These are phyloP conservation scores for Tinamus guttatus DNA, from an alignment of 2,113 vertebrate genomes.

Conservation along the genomic window DNA sequence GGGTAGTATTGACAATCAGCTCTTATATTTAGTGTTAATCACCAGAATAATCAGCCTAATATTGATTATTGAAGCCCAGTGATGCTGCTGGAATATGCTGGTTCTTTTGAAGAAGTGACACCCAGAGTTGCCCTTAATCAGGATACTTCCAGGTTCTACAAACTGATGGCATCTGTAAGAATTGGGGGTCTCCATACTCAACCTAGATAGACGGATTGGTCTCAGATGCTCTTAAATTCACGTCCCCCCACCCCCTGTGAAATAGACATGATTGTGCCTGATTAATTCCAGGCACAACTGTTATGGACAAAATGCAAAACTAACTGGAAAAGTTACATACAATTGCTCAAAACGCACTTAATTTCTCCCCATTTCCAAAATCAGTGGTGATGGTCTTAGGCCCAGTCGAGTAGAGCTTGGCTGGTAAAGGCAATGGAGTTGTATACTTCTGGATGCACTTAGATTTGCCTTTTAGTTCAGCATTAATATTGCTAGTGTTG, in stretches of 20 bases:
- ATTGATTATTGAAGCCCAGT: neutral
- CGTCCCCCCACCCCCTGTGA: no score
- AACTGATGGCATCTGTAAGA: neutral
- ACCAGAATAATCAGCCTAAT: neutral
- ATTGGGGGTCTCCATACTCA: neutral
- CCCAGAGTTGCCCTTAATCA: neutral
- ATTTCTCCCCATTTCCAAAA: neutral
- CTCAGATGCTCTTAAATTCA: neutral
- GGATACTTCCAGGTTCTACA: neutral
- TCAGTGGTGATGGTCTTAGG: neutral
- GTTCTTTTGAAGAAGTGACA: neutral
- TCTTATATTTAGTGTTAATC: neutral
- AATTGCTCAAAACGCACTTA: neutral
- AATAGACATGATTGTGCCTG: no score
- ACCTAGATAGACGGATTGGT: neutral
- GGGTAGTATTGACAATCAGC: neutral
- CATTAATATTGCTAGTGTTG: neutral
- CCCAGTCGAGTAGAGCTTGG: neutral
- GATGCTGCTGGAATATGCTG: neutral
- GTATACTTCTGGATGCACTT: neutral
- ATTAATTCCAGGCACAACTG: neutral
- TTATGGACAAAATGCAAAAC: neutral
- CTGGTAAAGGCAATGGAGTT: no score
- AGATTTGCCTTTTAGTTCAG: neutral
- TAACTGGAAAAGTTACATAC: neutral